Base-by-base conservation (phyloP, 1,140 invertebrate genomes). In the Ceratina australensis region DNA sequence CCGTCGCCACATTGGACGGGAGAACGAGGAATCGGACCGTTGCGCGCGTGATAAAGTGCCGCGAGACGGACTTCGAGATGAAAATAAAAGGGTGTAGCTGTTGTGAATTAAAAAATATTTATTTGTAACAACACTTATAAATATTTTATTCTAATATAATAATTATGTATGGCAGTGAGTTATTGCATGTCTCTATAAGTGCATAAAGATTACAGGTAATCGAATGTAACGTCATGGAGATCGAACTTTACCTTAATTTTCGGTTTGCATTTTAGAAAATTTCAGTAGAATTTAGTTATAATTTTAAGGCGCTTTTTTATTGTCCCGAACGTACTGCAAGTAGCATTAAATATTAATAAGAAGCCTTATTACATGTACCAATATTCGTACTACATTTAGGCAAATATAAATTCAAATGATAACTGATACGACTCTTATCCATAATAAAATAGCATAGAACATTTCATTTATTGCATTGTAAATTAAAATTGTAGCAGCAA, bases 281-380 rank as follows among this genome's bases (percentile, higher is more conserved):
- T 42, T 33, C 22, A 42, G 24, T 7, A 10, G 42, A 10, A 61
- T 33, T 15, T 77, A 42, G 3, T 20, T 28, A 33, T 24, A 8
- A 12, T 28, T 33, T 86, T 52, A 86, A 24, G 81, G 79, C 2
- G 86, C 87, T 49, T 89, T 89, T 16, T 87, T 80, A 12, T 86
- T 87, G 20, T 77, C 80, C 13, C 79, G 84, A 64, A 20, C 77
- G 20, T 85, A 84, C 15, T 80, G 87, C n/a, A 88, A 49, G 57
- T 88, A 87, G 81, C 33, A 33, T 33, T 33, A 7, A 33, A 33
- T 2, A 7, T 3, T 33, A 33, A 33, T 33, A 33, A 7, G 7
- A 7, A 33, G 33, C 33, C 7, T 33, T 33, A 33, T 33, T 2
- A 3, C 7, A 33, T 7, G 3, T 2, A 7, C 3, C 33, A 33